Percentiles rank a stretch among this genome's conserved stretches.
Conservation (phyloP, 2,888 invertebrate species). For the Thalpophila matura region DNA sequence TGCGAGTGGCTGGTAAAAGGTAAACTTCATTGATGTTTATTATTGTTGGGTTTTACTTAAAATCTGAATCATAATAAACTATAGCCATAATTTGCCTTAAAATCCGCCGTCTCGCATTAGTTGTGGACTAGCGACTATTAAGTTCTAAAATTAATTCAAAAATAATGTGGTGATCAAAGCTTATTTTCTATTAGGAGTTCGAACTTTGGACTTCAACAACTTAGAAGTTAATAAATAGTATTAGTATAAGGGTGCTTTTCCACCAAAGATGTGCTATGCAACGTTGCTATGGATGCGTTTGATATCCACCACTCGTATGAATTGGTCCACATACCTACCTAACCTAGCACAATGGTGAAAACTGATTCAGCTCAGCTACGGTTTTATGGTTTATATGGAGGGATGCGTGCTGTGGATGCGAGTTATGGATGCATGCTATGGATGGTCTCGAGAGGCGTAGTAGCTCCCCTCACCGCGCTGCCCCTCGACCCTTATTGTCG, state of each 20-base stretch:
- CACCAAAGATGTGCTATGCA: too few relatives aligned
- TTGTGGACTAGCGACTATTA: slow-evolving; percentile 13
- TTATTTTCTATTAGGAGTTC: slow-evolving; percentile 30
- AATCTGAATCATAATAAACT: slow-evolving; percentile 24
- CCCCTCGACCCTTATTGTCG: too few relatives aligned
- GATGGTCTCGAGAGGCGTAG: too few relatives aligned
- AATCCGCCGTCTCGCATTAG: slow-evolving; percentile 4
- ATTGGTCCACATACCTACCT: too few relatives aligned
- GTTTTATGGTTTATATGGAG: too few relatives aligned
- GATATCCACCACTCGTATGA: too few relatives aligned
- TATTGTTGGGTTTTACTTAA: slow-evolving; percentile 1
- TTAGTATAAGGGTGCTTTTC: not conserved
- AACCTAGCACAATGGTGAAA: too few relatives aligned
- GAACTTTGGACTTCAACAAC: slow-evolving; percentile 23
- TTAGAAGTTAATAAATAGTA: not conserved
- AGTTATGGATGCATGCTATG: too few relatives aligned
- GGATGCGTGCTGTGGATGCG: too few relatives aligned
- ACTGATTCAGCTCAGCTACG: too few relatives aligned
- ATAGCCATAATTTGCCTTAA: slow-evolving; percentile 18
- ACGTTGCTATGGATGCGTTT: too few relatives aligned
- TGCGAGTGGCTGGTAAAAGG: not conserved
- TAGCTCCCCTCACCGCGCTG: too few relatives aligned
- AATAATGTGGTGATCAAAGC: not conserved
- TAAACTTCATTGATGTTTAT: slow-evolving; percentile 6
- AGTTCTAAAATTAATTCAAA: slow-evolving; percentile 5